These are phyloP conservation scores for Podargus strigoides DNA, from an alignment of 2,797 vertebrate genomes.

Conservation along the genomic window DNA sequence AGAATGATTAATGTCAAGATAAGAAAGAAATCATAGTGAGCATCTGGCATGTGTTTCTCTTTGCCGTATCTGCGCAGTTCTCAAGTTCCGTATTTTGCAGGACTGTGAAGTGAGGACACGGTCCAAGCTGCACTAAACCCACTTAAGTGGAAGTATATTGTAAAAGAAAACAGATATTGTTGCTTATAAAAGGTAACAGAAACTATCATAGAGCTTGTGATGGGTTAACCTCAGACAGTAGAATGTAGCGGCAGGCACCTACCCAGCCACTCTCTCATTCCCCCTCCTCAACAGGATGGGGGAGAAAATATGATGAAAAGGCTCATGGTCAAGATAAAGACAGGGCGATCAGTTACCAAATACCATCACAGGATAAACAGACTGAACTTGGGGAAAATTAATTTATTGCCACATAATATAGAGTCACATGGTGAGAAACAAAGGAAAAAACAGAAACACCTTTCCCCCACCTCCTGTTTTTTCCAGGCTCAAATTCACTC, in stretches of 20 bases:
- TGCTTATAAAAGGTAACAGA: background rate
- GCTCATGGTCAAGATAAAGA: background rate
- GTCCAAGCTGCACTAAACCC: background rate
- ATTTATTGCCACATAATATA: background rate
- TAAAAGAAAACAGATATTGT: background rate
- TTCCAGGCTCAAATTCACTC: background rate
- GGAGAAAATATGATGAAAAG: background rate
- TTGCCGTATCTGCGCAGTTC: background rate
- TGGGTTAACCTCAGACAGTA: background rate
- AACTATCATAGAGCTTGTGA: background rate
- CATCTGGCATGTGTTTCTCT: background rate
- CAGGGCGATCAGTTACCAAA: background rate
- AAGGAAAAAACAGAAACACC: background rate
- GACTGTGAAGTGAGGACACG: background rate
- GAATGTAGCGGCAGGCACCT: background rate
- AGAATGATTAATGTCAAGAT: background rate
- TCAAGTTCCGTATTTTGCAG: background rate
- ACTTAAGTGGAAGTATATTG: background rate
- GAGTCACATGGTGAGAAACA: background rate
- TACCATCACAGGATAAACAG: background rate
- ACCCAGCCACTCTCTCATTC: background rate
- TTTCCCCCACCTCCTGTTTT: background rate
- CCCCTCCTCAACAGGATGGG: background rate
- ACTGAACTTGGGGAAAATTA: background rate
- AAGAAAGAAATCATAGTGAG: background rate